Conservation (phyloP, 2,888 invertebrate genomes). For the Drosophila maculinotata region DNA sequence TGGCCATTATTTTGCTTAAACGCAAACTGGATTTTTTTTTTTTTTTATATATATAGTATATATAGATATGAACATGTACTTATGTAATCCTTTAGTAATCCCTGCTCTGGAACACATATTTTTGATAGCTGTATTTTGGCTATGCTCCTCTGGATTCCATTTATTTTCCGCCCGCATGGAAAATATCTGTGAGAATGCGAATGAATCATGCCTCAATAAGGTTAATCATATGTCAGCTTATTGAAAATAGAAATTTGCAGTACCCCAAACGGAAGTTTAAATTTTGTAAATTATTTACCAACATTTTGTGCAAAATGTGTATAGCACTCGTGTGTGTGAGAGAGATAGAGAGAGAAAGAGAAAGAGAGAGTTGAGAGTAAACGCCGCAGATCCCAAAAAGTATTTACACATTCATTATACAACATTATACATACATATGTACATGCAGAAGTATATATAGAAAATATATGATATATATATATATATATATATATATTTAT, state of each 20-base stretch:
- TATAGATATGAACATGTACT: slow-evolving; percentile 8
- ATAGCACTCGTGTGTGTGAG: slow-evolving; percentile 8
- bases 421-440: slow-evolving; percentile 1
- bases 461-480: too few relatives aligned
- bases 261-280: slow-evolving; percentile 1
- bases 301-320: slow-evolving; percentile 37
- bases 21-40: slow-evolving; percentile 40
- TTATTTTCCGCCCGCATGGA: slow-evolving; percentile 50
- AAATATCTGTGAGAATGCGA: slow-evolving; percentile 50
- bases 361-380: slow-evolving; percentile 3
- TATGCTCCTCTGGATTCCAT: slow-evolving; percentile 37
- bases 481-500: slow-evolving; percentile 5
- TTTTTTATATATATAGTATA: slow-evolving; percentile 4
- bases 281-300: slow-evolving; percentile 16
- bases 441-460: not conserved
- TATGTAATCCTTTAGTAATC: slow-evolving; percentile 1
- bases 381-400: slow-evolving; percentile 37
- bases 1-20: slow-evolving; percentile 53
- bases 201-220: slow-evolving; percentile 8
- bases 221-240: slow-evolving; percentile 6
- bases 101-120: slow-evolving; percentile 7
- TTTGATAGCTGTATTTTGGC: slow-evolving; percentile 7
- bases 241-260: too few relatives aligned
- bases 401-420: slow-evolving; percentile 26
- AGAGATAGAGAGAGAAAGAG: not conserved